Evolutionary conservation across 2,888 invertebrate genomes (phyloP), one percentile per base, ranked within the genome.

Genomic region (Strigamia maritima): DNA sequence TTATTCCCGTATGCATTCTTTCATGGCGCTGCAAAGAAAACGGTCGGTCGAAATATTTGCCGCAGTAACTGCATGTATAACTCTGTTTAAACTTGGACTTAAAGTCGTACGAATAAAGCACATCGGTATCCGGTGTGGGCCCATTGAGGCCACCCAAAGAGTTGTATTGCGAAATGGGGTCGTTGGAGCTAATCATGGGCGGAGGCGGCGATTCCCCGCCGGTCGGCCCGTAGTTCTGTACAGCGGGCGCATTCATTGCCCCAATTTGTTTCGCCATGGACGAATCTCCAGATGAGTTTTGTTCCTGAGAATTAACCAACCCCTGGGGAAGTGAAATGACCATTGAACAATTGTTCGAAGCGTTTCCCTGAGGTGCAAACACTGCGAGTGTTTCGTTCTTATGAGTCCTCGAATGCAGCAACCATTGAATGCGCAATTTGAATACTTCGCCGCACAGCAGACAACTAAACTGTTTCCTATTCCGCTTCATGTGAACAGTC

Each of bases 21-120:
- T 86, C 85, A 81, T 86, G 86, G 28, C 86, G 84, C 80, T 85
- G 84, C 14, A 86, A 83, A 16, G 84, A 84, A 79, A 84, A 85
- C 78, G 84, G 83, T 14, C 85, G 82, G 79, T 84, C 84, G 81
- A 86, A 86, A 19, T 84, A 82, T 81, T 86, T 86, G 28, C 84
- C 83, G 80, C 86, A 86, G 81, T 83, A 83, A 22, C 83, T 83
- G 80, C 86, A 86, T n/a, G 81, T 81, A 77, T 82, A 79, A 26
- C 40, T 79, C 24, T 79, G 79, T 24, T 79, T 79, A 10, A 79
- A 75, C 26, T 79, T 79, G 35, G 79, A 79, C 74, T 79, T 79
- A 22, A 79, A 75, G 74, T 79, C 79, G 40, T 75, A 79, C 8
- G 74, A 24, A 24, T 65, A 65, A 35, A 78, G 65, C 35, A 78